Base-by-base conservation (phyloP, 1,140 invertebrate species). In the Potamilus streckersoni region DNA sequence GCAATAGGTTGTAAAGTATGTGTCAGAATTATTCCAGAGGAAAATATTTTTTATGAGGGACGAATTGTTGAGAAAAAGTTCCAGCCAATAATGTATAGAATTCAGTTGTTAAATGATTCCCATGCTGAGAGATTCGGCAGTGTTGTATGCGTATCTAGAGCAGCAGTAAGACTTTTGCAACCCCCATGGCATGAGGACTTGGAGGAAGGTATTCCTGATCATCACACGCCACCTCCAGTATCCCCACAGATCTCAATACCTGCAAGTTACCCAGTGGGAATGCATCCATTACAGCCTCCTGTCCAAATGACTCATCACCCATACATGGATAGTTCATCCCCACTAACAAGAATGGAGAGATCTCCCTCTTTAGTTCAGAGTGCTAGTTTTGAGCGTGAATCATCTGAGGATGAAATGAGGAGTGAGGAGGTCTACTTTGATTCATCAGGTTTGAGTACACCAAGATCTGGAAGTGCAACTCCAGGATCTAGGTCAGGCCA, bases 101-200 rank as follows among this genome's bases (percentile, higher is more conserved):
- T 77, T 5, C 63, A 66, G n/a, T 55, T 77, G 20, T 20, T 59
- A 11, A 58, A 74, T 57, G 20, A 19, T 3, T 11, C 23, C 17
- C 69, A 77, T 62, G 31, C 49, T 2, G 38, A 71, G 19, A 71
- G 68, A n/a, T 57, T 71, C 38, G 73, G 72, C 11, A 73, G 82
- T 19, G 82, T 79, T 65, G 75, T 80, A 14, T 86, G 93, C 79
- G 94, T 96, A 68, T 94, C 94, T 82, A 92, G 97, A 56, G 95
- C 97, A 2, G 96, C 97, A 88, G 89, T 98, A 59, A 92, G 97
- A n/a, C 92, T 98, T 2, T 89, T 98, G 71, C 93, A 95, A 85
- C 96, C 97, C 17, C 97, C 97, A 0, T 99, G 97, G 97, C 95
- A 93, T 90, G 97, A 98, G 84, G 97, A 99, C 89, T 90, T 98